Percentiles rank a stretch among this genome's conserved stretches.
Conservation (phyloP, 2,888 invertebrate genomes). For the Epinotia ramella region DNA sequence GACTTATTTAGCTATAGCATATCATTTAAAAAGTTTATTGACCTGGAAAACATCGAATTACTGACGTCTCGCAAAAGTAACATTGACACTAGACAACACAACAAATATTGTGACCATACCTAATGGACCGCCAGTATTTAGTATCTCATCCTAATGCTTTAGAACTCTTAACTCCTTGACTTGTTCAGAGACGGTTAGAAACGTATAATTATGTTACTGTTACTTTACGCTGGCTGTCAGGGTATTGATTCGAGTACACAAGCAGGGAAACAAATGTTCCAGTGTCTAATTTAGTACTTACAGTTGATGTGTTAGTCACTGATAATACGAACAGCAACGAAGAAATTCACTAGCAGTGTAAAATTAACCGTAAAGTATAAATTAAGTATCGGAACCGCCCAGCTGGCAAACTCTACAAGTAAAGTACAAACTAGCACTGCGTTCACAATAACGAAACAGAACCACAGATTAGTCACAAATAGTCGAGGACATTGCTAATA, state of each 20-base stretch:
- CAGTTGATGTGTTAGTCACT: constrained; percentile 52
- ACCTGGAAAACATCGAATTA: constrained; percentile 26
- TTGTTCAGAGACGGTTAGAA: constrained; percentile 15
- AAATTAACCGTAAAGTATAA: constrained; percentile 46
- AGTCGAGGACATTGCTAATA: not conserved
- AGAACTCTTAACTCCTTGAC: not conserved
- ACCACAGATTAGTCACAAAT: constrained; percentile 24
- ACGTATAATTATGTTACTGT: constrained; percentile 51
- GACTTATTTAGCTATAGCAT: not conserved
- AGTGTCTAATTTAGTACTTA: constrained; percentile 52
- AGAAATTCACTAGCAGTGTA: constrained; percentile 32
- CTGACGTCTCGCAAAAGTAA: constrained; percentile 4
- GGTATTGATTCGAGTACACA: constrained; percentile 63
- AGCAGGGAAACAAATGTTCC: constrained; percentile 49
- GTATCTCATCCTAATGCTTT: not conserved
- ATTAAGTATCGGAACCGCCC: constrained; percentile 76
- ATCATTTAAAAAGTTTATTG: constrained; percentile 14
- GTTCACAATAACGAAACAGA: constrained; percentile 36
- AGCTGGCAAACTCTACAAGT: constrained; percentile 72
- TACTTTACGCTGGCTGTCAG: constrained; percentile 55
- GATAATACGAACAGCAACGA: constrained; percentile 28
- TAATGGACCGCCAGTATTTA: not conserved
- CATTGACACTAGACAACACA: constrained; percentile 26
- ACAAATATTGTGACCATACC: constrained; percentile 21
- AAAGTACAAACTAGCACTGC: constrained; percentile 39